These are phyloP conservation scores for Metacarcinus magister DNA, from an alignment of 2,888 invertebrate genomes.

Conservation along the genomic window DNA sequence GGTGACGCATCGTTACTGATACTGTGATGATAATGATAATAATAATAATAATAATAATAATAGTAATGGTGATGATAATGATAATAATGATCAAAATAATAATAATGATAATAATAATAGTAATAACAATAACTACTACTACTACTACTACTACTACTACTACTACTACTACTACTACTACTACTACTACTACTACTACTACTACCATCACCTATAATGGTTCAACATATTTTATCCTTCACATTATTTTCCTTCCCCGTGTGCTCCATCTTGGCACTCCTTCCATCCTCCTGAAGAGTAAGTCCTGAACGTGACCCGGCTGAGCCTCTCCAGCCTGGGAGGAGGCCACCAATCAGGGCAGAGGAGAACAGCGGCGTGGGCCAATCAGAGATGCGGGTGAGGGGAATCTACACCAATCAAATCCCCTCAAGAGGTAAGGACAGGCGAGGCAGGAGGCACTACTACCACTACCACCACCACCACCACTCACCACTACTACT, in stretches of 20 bases:
- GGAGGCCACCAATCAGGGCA: constrained; percentile 17
- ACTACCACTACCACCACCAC: neutral
- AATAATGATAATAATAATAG: too few species aligned
- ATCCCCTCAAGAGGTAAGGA: constrained; percentile 15
- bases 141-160: neutral
- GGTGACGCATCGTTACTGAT: neutral
- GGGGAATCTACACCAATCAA: constrained; percentile 42
- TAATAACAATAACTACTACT: neutral
- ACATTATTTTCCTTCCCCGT: too few species aligned
- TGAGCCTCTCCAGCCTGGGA: neutral
- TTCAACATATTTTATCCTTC: too few species aligned
- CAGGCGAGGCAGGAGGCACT: neutral
- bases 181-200: neutral
- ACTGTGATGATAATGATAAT: neutral
- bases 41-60: neutral
- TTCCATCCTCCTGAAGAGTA: neutral
- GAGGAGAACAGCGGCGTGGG: neutral
- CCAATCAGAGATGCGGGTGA: constrained; percentile 32
- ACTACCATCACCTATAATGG: neutral
- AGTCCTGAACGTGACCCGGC: neutral
- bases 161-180: neutral
- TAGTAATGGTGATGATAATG: too few species aligned
- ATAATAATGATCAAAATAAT: too few species aligned
- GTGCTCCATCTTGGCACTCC: neutral
- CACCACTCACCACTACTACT: neutral